A percentile compares a stretch with the other conserved stretches of the same genome.
Evolutionary conservation across 2,888 invertebrate species (phyloP).

Genomic region (Fragum sueziense): DNA sequence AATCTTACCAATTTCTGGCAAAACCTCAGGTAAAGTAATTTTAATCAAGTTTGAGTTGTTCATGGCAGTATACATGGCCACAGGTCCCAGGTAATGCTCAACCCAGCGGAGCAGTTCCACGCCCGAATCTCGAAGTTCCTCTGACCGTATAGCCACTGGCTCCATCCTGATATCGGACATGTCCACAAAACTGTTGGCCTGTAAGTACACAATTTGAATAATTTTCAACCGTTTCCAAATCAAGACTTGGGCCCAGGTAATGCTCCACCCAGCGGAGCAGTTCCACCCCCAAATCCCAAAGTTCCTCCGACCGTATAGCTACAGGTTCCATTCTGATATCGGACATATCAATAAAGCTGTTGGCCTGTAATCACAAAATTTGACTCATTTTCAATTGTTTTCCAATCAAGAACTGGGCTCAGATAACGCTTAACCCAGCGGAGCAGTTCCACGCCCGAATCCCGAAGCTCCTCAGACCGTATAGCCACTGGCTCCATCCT

Average conservation of each 20-base stretch:
- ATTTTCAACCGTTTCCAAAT: no score
- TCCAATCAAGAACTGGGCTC: no score
- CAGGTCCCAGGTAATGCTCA: slow-evolving; percentile 75
- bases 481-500: slow-evolving; percentile 75
- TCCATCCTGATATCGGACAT: slow-evolving; percentile 73
- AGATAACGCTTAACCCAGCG: slow-evolving; percentile 76
- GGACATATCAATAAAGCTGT: slow-evolving; percentile 67
- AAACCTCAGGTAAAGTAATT: slow-evolving; percentile 69
- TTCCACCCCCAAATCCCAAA: slow-evolving; percentile 70
- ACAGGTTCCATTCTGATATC: slow-evolving; percentile 76
- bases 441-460: slow-evolving; percentile 73
- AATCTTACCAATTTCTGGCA: slow-evolving; percentile 69
- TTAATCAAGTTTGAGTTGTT: slow-evolving; percentile 75
- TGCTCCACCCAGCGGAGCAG: slow-evolving; percentile 78
- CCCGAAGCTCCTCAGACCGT: slow-evolving; percentile 73
- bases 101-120: slow-evolving; percentile 77
- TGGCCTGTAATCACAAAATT: slow-evolving; percentile 53
- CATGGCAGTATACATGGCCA: slow-evolving; percentile 78
- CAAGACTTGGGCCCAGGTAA: slow-evolving; percentile 77
- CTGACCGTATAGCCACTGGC: slow-evolving; percentile 73
- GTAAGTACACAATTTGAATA: slow-evolving; percentile 2
- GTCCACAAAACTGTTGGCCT: slow-evolving; percentile 71
- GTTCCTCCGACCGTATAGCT: slow-evolving; percentile 72
- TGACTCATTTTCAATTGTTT: no score
- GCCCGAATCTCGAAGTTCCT: slow-evolving; percentile 72